These are phyloP conservation scores for Holacanthus passer DNA, from an alignment of 2,113 vertebrate genomes.

Conservation along the genomic window DNA sequence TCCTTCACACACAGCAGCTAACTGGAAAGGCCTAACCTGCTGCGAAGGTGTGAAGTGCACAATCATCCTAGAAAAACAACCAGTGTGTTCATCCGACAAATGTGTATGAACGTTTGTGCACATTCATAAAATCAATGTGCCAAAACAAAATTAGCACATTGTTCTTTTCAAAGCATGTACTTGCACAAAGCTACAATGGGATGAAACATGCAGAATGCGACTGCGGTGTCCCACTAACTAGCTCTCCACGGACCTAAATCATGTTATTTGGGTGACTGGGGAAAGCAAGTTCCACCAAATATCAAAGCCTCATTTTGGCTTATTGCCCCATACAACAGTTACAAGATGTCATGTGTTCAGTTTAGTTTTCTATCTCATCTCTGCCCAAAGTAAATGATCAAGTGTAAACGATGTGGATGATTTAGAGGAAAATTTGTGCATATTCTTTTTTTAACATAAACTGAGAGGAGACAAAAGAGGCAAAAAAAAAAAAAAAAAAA, in stretches of 20 bases:
- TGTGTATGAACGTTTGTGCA: background rate
- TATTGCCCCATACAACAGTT: background rate
- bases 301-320: constrained; percentile 19
- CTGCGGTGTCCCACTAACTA: background rate
- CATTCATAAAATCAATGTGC: constrained; percentile 9
- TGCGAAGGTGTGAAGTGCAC: constrained; percentile 23
- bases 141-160: constrained; percentile 11
- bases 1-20: background rate
- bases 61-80: constrained; percentile 5
- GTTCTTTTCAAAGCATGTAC: constrained; percentile 13
- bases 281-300: background rate
- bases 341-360: constrained; percentile 17
- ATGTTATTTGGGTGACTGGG: background rate
- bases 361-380: constrained; percentile 31
- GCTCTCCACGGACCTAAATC: background rate
- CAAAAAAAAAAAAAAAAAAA: background rate
- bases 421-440: background rate
- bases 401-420: background rate
- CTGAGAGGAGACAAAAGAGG: background rate
- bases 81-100: constrained; percentile 1
- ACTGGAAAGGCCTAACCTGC: background rate
- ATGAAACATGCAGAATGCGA: background rate
- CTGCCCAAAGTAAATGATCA: constrained; percentile 14
- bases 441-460: constrained; percentile 25
- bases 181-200: background rate